Conservation (phyloP, 2,888 invertebrate species). For the Trichopoda pennipes region DNA sequence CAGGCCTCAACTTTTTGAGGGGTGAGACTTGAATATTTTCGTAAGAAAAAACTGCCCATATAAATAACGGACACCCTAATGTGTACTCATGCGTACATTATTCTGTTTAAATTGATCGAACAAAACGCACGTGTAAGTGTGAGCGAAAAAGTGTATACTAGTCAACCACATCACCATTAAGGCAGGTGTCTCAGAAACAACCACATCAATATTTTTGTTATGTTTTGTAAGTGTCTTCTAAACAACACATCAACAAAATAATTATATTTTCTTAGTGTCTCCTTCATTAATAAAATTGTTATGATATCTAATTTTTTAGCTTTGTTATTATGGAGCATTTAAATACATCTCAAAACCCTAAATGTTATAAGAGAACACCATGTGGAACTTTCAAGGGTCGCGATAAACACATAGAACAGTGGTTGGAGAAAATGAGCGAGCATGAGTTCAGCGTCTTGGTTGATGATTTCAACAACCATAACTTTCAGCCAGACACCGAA, state of each 20-base stretch:
- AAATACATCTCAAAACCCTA: background rate
- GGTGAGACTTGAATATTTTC: too few species aligned
- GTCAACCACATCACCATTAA: too few species aligned
- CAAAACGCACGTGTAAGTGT: background rate
- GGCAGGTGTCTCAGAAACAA: too few species aligned
- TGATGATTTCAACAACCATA: constrained; percentile 18
- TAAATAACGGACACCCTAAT: too few species aligned
- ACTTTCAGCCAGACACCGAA: constrained; percentile 28
- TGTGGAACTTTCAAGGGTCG: constrained; percentile 39
- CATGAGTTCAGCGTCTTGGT: constrained; percentile 28
- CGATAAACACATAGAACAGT: constrained; percentile 25
- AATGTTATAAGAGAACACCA: constrained; percentile 31
- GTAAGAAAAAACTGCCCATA: too few species aligned
- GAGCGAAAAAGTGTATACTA: constrained; percentile 5
- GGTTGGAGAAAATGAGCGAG: constrained; percentile 32
- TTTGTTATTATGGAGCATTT: constrained; percentile 26
- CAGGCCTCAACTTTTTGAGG: too few species aligned
- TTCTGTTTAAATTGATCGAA: too few species aligned
- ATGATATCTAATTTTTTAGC: constrained; percentile 2
- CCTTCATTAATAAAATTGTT: too few species aligned
- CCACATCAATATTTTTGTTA: constrained; percentile 34
- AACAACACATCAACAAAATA: constrained; percentile 39
- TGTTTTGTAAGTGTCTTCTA: constrained; percentile 14
- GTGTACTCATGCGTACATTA: too few species aligned
- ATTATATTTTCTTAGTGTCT: constrained; percentile 33